Evolutionary conservation across 64 coral and sea anemone species (phyloP), one percentile per base, ranked within the genome.

Genomic region (Dendronephthya gigantea): DNA sequence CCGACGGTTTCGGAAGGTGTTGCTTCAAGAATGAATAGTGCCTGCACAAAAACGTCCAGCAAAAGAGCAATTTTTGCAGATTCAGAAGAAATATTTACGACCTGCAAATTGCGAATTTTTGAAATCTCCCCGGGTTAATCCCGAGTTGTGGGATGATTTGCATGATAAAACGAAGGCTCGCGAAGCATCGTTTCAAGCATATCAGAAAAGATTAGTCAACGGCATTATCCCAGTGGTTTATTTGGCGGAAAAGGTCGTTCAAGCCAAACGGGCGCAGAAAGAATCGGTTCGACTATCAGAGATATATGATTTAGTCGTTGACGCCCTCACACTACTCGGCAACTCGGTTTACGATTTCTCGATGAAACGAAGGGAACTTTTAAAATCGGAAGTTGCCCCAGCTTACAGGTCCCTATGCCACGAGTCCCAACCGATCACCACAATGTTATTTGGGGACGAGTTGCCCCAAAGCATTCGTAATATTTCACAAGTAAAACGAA

Each of bases 331-430:
- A 19, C 41, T 90, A 10, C 25, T 91, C 35, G 90, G 90, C 34
- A 87, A 87, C 35, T 83, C 81, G 27, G 58, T 91, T 23, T 87
- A 86, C 33, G 90, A 89, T 8, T 89, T 89, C 58, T 89, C 88
- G 2, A 89, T 89, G 51, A 83, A 89, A 25, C 9, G 88, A 17
- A 28, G 81, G 37, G 82, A 89, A 40, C 40, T 89, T 19, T 34
- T 89, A n/a, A 83, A 89, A 56, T 79, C 34, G 11, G 82, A 66
- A 58, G 81, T 89, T 30, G 88, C 88, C 43, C 49, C 88, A 4
- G 82, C 81, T 9, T 69, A 83, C 40, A 89, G 84, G 41, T 84
- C 88, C 0, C 33, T 68, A 35, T 89, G 82, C 19, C 88, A 70
- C 15, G 88, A 89, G 81, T 83, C 50, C 31, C 74, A 88, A 17